Evolutionary conservation across 2,113 vertebrate species (phyloP), one percentile per base, ranked within the genome.

Genomic region (Ailurus styani): DNA sequence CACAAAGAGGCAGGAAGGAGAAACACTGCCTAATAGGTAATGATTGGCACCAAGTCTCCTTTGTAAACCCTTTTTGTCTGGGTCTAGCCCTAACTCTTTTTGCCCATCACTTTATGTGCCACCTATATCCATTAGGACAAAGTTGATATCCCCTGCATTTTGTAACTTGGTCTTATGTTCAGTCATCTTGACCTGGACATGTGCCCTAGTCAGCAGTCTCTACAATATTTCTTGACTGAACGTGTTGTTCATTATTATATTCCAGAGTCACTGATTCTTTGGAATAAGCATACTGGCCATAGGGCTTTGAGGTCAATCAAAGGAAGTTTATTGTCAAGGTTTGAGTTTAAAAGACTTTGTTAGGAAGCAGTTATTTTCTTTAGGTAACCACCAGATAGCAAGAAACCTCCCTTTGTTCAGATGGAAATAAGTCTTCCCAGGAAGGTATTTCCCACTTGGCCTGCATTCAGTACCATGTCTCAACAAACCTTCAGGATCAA

Each of bases 381-480:
- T 18, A 93, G 87, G 93, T 97, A 96, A 93, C 97, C 89, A 18
- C 40, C 37, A 94, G 97, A 75, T 98, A 97, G 98, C 97, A 98
- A 98, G 98, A 98, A 97, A 98, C 86, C 82, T 98, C 75, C 96
- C 97, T 98, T 98, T 98, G 95, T 98, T 98, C 98, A 98, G 94
- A 97, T 98, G 96, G 93, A 98, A 99, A 98, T 98, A 98, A 98
- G 91, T 98, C 98, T 98, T 97, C 12, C 93, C 96, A 97, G 96
- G 90, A 97, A 98, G 87, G 95, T 98, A 98, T 98, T 98, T 98
- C 96, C 97, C 66, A 57, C 88, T 98, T 98, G 98, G 96, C 96
- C 95, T 98, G 87, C 0, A 98, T 98, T 98, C 97, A 97, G 98
- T 96, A 98, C 96, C 95, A 98, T 70, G 96, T 98, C 97, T 99